Base-by-base conservation (phyloP, 2,113 vertebrate genomes). In the Myotis brandtii region DNA sequence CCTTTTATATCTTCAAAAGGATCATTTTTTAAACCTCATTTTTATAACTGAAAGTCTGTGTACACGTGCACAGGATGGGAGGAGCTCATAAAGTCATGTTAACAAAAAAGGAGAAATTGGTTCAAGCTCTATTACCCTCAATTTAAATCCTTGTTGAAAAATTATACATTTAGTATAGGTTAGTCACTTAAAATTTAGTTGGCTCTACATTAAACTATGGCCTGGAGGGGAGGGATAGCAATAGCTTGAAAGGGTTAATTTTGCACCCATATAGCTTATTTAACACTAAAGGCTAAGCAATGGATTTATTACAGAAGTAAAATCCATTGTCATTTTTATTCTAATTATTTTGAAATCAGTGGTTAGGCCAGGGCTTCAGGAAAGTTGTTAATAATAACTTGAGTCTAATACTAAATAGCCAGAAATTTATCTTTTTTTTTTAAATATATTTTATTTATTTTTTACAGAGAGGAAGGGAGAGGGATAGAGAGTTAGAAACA, bases 101-200 rank as follows among this genome's bases (percentile, higher is more conserved):
- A 89, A 90, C 14, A 86, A 75, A 85, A 90, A 87, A 54, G n/a
- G 59, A 52, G 6, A 48, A 85, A 75, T 6, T 76, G 40, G 76
- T 48, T 86, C 25, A 66, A 37, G 30, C 52, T 76, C 70, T 23
- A 91, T 93, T 95, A 91, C 52, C 59, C 80, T 70, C 5, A 75
- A 37, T 62, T 85, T 75, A 95, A 86, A 79, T 10, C 46, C 8
- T 37, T 70, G 5, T 46, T 52, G 32, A 59, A 84, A 81, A 93
- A 75, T 32, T 67, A 70, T 5, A 69, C 13, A 72, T 54, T 83
- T 77, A 70, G 70, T 48, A 83, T 64, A 81, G 72, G 62, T 40
- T 64, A 91, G 20, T 34, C 27, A 84, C n/a, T 66, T 88, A 91
- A 95, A 90, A 52, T n/a, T 84, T 83, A 95, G 69, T 70, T 13